Evolutionary conservation across 2,888 invertebrate genomes (phyloP), one percentile per base, ranked within the genome.

Genomic region (Teleiodes luculella): DNA sequence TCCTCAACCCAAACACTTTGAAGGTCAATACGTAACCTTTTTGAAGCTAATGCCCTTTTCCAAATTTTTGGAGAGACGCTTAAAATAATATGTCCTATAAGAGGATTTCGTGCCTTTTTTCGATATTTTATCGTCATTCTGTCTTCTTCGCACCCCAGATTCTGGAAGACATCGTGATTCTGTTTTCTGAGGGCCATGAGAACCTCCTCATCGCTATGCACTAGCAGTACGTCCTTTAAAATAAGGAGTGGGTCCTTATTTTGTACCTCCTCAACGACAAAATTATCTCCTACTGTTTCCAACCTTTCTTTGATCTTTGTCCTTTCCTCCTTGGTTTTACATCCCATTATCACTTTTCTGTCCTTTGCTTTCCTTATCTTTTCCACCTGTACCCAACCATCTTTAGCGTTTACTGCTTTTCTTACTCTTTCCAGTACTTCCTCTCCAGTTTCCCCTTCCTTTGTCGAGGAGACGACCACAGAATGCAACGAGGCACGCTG

Each of bases 221-320:
- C 8, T 3, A 11, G 13, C 0, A 58, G 33, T 0, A 58, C 57
- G 10, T 45, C 36, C 16, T 24, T 53, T 0, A 60, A 7, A 1
- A 58, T 36, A 1, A 60, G 11, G 0, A 60, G 39, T 0, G 60
- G 57, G 20, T 60, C 53, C n/a, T 51, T 57, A 10, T 61, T 56
- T 11, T 36, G 24, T 24, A 24, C 6, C 3, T 3, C 24, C 6
- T 24, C 24, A n/a, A n/a, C n/a, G n/a, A n/a, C n/a, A n/a, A n/a
- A n/a, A n/a, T 6, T 3, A 4, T 14, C 41, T 24, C 24, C 3
- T 4, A 6, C 24, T 6, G 3, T 24, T 24, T 4, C 6, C 24
- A 6, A 6, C 3, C 3, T 24, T 24, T 24, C 24, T 6, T 24
- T 3, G 24, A 24, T 6, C 24, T 6, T 24, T 6, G 24, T 24